Conservation (phyloP, 2,113 vertebrate genomes). For the Ceyx margarethae region DNA sequence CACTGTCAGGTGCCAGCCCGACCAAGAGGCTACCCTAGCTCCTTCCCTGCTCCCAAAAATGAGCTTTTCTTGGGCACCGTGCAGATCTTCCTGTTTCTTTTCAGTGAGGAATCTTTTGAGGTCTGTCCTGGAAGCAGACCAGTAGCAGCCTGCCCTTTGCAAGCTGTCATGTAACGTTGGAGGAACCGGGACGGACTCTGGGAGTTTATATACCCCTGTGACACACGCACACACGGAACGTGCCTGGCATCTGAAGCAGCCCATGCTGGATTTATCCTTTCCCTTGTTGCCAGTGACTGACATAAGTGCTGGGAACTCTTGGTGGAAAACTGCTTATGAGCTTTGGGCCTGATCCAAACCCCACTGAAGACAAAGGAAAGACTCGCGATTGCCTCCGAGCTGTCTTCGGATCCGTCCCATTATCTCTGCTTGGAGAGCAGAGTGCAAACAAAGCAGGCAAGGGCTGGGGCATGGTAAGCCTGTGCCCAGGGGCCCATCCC, state of each 20-base stretch:
- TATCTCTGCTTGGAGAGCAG: conserved; percentile 7
- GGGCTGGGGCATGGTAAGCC: not conserved
- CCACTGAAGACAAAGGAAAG: conserved; percentile 63
- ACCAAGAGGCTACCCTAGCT: not conserved
- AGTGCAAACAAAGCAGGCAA: not conserved
- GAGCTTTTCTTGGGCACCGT: not conserved
- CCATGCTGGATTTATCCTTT: conserved; percentile 62
- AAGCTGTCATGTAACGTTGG: conserved; percentile 12
- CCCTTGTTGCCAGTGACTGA: conserved; percentile 67
- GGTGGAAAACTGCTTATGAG: conserved; percentile 67
- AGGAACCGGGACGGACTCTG: not conserved
- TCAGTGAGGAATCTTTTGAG: not conserved
- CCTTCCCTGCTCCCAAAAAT: not conserved
- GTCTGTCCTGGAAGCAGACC: not conserved
- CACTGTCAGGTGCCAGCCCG: not conserved
- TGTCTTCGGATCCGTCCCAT: conserved; percentile 42
- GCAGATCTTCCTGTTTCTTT: conserved; percentile 18
- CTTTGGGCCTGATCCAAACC: conserved; percentile 60
- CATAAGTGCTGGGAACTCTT: conserved; percentile 66
- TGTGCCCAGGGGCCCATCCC: not conserved
- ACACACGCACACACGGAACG: conserved; percentile 41
- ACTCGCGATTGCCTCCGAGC: conserved; percentile 34
- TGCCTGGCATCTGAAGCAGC: conserved; percentile 59
- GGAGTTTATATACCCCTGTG: conserved; percentile 38
- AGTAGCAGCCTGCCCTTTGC: conserved; percentile 26